These are phyloP conservation scores for Hyles euphorbiae DNA, from an alignment of 1,140 invertebrate species.

Conservation along the genomic window DNA sequence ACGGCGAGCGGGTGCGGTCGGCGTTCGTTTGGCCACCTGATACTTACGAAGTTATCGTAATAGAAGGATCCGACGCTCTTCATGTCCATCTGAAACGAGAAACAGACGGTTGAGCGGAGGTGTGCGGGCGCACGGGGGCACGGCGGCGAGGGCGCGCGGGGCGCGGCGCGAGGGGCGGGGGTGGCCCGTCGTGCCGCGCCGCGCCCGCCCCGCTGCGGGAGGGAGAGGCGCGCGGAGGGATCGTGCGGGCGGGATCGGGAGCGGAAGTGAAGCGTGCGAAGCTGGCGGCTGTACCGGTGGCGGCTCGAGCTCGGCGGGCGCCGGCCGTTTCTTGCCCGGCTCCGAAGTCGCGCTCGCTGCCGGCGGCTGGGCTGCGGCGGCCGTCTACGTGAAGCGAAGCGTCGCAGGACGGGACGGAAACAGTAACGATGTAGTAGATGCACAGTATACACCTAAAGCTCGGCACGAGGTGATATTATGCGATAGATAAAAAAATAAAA, in stretches of 20 bases:
- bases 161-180: constrained; percentile 44
- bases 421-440: constrained; percentile 75
- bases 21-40: constrained; percentile 19
- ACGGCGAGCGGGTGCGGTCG: neutral
- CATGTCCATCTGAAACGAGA: constrained; percentile 90
- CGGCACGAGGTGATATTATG: constrained; percentile 72
- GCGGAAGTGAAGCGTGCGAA: constrained; percentile 60
- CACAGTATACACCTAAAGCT: constrained; percentile 76
- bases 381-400: constrained; percentile 75
- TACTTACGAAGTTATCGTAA: constrained; percentile 96
- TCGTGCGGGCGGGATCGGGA: constrained; percentile 45
- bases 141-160: constrained; percentile 39
- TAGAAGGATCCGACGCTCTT: constrained; percentile 95
- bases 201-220: constrained; percentile 21
- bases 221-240: constrained; percentile 52
- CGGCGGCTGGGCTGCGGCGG: constrained; percentile 65
- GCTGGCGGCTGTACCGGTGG: constrained; percentile 65
- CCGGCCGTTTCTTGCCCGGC: constrained; percentile 68
- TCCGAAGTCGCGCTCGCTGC: constrained; percentile 65
- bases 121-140: constrained; percentile 34
- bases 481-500: constrained; percentile 72
- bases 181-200: constrained; percentile 37
- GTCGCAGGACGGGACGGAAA: constrained; percentile 75
- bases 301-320: constrained; percentile 68
- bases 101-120: constrained; percentile 60